These are phyloP conservation scores for Eriosoma lanigerum DNA, from an alignment of 1,140 invertebrate genomes.

Conservation along the genomic window DNA sequence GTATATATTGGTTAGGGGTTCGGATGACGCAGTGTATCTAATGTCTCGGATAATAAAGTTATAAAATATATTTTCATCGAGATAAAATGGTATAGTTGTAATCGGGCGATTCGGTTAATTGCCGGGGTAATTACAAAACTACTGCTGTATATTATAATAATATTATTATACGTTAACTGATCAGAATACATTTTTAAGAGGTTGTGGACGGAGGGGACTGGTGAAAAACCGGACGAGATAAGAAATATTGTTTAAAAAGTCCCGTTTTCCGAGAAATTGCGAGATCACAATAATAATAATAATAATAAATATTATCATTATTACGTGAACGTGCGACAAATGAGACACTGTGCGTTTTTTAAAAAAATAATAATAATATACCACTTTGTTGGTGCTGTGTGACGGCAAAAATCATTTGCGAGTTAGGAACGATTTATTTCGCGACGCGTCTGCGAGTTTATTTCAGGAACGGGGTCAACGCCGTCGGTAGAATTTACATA, in stretches of 20 bases:
- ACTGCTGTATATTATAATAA: too few relatives aligned
- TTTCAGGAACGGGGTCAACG: background rate
- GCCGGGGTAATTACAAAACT: conserved; percentile 40
- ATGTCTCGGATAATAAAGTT: background rate
- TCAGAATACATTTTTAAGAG: background rate
- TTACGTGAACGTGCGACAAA: background rate
- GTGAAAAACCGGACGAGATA: conserved; percentile 32
- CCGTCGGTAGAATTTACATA: background rate
- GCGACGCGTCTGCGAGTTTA: background rate
- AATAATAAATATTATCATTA: background rate
- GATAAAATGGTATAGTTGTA: background rate
- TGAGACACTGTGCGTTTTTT: too few relatives aligned
- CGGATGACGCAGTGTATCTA: background rate
- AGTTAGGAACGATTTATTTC: background rate
- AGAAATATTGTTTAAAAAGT: conserved; percentile 37
- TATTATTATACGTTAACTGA: conserved; percentile 27
- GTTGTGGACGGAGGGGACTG: background rate
- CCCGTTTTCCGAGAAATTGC: background rate
- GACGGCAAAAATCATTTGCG: background rate
- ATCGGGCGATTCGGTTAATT: conserved; percentile 43
- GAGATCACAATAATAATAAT: conserved; percentile 4
- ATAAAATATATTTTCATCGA: conserved; percentile 8
- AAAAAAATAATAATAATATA: too few relatives aligned
- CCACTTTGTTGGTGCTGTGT: background rate
- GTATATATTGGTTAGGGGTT: too few relatives aligned